These are phyloP conservation scores for Cetonia aurata DNA, from an alignment of 2,888 invertebrate genomes.

Conservation along the genomic window DNA sequence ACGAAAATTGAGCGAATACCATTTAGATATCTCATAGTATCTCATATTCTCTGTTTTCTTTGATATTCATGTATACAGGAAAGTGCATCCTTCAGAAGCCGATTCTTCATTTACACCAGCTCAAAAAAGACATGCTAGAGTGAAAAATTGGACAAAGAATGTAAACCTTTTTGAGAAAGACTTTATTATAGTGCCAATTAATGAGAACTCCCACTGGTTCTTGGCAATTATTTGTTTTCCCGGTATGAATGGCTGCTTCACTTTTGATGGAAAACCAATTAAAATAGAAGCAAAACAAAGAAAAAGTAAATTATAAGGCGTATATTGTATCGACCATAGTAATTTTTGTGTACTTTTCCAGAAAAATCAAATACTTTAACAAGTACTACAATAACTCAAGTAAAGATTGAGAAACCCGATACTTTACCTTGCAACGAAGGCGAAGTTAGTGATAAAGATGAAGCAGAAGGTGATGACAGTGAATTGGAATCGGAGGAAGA, in stretches of 20 bases:
- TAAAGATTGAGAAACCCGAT: conserved; percentile 68
- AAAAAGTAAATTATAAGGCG: conserved; percentile 64
- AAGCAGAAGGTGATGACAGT: conserved; percentile 82
- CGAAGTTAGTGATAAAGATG: conserved; percentile 77
- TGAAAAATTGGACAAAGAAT: conserved; percentile 97
- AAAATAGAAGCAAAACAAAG: conserved; percentile 66
- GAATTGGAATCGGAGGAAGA: conserved; percentile 71
- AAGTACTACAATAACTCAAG: conserved; percentile 74
- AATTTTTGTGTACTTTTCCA: conserved; percentile 19
- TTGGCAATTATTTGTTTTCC: conserved; percentile 97
- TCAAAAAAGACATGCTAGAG: conserved; percentile 88
- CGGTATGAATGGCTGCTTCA: conserved; percentile 79
- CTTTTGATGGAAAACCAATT: conserved; percentile 75
- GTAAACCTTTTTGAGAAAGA: conserved; percentile 98
- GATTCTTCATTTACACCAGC: conserved; percentile 79
- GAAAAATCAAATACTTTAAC: conserved; percentile 73
- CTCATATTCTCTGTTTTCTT: background rate
- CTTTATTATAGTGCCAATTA: conserved; percentile 96
- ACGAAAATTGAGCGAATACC: no score
- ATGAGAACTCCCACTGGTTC: conserved; percentile 99
- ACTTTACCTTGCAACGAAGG: conserved; percentile 78
- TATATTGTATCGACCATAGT: background rate
- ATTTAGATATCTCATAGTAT: no score
- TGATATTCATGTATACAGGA: conserved; percentile 57
- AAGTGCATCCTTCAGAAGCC: conserved; percentile 74